phyloP scores from a whole-genome alignment of 2,113 vertebrate species.

The Anser cygnoides region DNA sequence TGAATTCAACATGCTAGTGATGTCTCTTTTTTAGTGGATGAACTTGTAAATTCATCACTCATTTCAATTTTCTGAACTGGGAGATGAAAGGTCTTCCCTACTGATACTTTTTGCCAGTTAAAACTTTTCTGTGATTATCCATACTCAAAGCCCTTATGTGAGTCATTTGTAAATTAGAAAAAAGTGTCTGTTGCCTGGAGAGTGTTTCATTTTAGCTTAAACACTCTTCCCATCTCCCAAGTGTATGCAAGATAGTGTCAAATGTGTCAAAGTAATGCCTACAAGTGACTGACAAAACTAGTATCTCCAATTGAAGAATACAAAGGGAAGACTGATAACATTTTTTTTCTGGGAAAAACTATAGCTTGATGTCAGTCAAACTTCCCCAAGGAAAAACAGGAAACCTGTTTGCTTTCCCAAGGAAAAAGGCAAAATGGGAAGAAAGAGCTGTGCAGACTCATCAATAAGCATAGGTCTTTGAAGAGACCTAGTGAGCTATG shows the following conservation, averaged over 20 bases:
- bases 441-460: background rate
- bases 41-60: background rate
- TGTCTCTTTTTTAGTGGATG: background rate
- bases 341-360: background rate
- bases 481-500: background rate
- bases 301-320: background rate
- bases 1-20: background rate
- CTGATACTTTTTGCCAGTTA: background rate
- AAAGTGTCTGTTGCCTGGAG: background rate
- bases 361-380: background rate
- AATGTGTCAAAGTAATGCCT: background rate
- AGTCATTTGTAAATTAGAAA: background rate
- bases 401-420: background rate
- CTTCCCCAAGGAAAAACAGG: background rate
- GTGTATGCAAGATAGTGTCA: slow-evolving; percentile 37
- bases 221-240: background rate
- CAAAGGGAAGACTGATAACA: background rate
- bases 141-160: background rate
- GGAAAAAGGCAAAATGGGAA: background rate
- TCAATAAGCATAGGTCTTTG: background rate
- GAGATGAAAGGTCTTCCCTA: background rate
- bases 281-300: background rate
- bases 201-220: background rate
- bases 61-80: background rate
- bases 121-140: background rate